A percentile compares a stretch with the other conserved stretches of the same genome.
Evolutionary conservation across 1,140 invertebrate genomes (phyloP).

Genomic region (Lasaia peninsularis): DNA sequence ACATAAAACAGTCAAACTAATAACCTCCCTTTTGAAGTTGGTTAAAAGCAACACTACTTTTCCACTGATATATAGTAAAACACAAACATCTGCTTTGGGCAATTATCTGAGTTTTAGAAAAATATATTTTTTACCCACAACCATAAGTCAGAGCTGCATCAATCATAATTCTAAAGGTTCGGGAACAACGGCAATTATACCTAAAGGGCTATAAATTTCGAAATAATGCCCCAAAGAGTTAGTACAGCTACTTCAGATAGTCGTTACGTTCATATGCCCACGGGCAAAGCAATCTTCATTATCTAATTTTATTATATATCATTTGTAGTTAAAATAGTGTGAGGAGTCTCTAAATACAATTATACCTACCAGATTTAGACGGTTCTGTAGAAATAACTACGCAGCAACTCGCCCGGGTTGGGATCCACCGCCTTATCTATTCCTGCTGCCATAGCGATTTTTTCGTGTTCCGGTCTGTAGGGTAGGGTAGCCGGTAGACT

Average conservation of each 20-base stretch:
- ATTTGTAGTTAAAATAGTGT: conserved; percentile 17
- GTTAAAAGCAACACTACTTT: background rate
- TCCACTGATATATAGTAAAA: background rate
- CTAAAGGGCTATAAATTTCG: conserved; percentile 67
- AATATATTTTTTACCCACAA: conserved; percentile 7
- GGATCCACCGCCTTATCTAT: too few relatives aligned
- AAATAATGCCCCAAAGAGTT: conserved; percentile 60
- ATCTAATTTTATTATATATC: conserved; percentile 46
- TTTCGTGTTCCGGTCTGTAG: too few relatives aligned
- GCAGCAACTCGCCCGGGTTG: too few relatives aligned
- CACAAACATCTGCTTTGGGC: conserved; percentile 5
- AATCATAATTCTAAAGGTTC: conserved; percentile 17
- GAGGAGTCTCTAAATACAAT: too few relatives aligned
- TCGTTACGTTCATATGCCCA: conserved; percentile 56
- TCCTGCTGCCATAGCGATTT: too few relatives aligned
- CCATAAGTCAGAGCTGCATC: conserved; percentile 11
- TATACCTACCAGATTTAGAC: too few relatives aligned
- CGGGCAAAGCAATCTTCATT: conserved; percentile 68
- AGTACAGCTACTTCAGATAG: conserved; percentile 67
- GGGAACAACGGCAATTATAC: conserved; percentile 49
- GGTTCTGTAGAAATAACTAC: too few relatives aligned
- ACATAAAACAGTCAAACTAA: too few relatives aligned
- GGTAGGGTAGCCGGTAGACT: too few relatives aligned
- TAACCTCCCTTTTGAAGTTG: too few relatives aligned
- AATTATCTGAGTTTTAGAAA: conserved; percentile 5